phyloP scores from a whole-genome alignment of 1,140 invertebrate species.

The Calephelis nemesis region DNA sequence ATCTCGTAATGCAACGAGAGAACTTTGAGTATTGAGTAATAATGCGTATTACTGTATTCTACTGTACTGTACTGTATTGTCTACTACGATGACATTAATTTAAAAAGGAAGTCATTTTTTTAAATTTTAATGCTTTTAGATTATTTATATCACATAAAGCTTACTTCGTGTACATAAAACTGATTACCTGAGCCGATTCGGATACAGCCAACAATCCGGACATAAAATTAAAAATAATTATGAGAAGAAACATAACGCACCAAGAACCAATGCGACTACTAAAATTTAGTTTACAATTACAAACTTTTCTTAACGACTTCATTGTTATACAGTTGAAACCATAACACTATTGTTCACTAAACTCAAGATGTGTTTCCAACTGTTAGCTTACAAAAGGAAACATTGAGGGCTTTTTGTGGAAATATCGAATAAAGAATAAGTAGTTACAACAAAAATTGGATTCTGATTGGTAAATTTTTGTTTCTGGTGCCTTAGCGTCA shows the following conservation, averaged over 20 bases:
- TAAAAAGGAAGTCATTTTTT: not conserved
- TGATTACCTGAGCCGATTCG: slow-evolving; percentile 27
- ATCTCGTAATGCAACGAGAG: too few species aligned
- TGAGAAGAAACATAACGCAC: slow-evolving; percentile 25
- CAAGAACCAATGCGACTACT: not conserved
- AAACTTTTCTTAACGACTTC: slow-evolving; percentile 31
- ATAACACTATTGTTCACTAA: slow-evolving; percentile 7
- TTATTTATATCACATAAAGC: not conserved
- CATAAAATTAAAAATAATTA: slow-evolving; percentile 27
- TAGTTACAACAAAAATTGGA: too few species aligned
- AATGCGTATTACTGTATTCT: too few species aligned
- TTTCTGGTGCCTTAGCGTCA: too few species aligned
- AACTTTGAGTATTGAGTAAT: too few species aligned
- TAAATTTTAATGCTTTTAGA: not conserved
- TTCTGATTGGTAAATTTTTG: too few species aligned
- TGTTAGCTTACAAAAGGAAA: not conserved
- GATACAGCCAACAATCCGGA: slow-evolving; percentile 15
- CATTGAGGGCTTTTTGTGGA: not conserved
- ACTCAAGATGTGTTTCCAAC: not conserved
- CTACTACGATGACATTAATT: too few species aligned
- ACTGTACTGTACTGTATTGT: too few species aligned
- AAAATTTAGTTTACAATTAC: slow-evolving; percentile 6
- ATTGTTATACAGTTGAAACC: not conserved
- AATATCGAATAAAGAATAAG: not conserved
- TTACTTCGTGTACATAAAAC: not conserved